Percentiles rank a stretch among this genome's conserved stretches.
Evolutionary conservation across 2,888 invertebrate genomes (phyloP).

Genomic region (Xestia xanthographa): DNA sequence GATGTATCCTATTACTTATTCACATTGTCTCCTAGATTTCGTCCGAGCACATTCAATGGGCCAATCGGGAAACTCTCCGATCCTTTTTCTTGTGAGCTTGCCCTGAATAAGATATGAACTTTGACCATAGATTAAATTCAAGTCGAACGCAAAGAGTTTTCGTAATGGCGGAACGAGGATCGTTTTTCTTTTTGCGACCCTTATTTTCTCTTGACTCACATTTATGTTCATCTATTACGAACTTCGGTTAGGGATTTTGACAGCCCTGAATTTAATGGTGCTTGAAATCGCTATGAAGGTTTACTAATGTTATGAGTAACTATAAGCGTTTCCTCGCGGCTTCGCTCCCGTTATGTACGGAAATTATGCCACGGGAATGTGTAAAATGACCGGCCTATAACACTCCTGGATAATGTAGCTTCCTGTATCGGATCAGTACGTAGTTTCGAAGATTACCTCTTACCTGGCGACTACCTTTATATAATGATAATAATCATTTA

Average conservation of each 20-base stretch:
- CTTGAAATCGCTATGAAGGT: background rate
- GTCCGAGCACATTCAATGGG: constrained; percentile 24
- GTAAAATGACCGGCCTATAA: too few species aligned
- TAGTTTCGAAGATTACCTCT: too few species aligned
- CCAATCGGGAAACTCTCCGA: constrained; percentile 40
- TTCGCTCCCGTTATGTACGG: background rate
- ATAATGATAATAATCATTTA: too few species aligned
- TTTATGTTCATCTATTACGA: constrained; percentile 1
- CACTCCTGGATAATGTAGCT: too few species aligned
- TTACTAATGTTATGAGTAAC: background rate
- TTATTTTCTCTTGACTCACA: constrained; percentile 18
- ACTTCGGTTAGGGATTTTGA: background rate
- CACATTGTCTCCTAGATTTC: constrained; percentile 40
- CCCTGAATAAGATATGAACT: constrained; percentile 58
- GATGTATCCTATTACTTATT: constrained; percentile 35
- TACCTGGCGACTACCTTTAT: too few species aligned
- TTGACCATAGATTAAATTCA: constrained; percentile 50
- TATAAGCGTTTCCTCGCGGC: background rate
- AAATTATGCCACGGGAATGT: too few species aligned
- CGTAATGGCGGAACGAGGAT: constrained; percentile 20
- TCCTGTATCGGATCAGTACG: too few species aligned
- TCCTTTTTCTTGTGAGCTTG: constrained; percentile 22
- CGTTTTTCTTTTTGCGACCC: constrained; percentile 8
- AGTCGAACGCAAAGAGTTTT: constrained; percentile 26
- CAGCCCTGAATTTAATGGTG: background rate